Evolutionary conservation across 2,888 invertebrate species (phyloP), one percentile per base, ranked within the genome.

Genomic region (Alviniconcha strummeri): DNA sequence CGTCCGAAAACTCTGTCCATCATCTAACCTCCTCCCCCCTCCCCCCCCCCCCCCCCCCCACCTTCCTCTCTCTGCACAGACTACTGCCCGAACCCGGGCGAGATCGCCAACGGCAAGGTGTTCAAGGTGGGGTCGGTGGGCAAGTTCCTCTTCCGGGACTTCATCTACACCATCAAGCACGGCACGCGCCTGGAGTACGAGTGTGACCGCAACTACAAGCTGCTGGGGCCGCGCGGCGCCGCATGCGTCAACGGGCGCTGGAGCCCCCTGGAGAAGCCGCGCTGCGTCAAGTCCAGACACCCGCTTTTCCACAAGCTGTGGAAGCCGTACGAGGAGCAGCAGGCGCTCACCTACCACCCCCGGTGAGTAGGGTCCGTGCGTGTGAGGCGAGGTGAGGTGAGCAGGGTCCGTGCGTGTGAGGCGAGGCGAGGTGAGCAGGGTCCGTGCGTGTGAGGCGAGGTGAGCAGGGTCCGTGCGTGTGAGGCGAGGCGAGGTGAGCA

Each of bases 221-320:
- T 98, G 56, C 96, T 96, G 55, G 98, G 98, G 2, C 96, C 96
- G 88, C 97, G 97, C 0, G 96, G 96, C 89, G 98, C 99, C 0
- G 99, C 98, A 0, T 99, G 99, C 90, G 96, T 99, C 56, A 97
- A 98, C 9, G 98, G 98, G 0, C 96, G 96, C 85, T 99, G 99
- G 99, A 97, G 97, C 87, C 99, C 99, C 0, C 95, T 96, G 87
- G 96, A 97, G 89, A 93, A 97, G 79, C 98, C 98, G 0, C 88
- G 89, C 96, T 98, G 98, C 91, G 95, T 96, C 0, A 95, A 96
- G 0, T 97, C 97, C 8, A 97, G 97, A 91, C 98, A 98, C 94
- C 98, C 98, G 9, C 87, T 89, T 17, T 89, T 92, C 78, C 89
- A 88, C 71, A 89, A 89, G 84, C 86, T 89, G 9, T 91, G 91